Evolutionary conservation across 2,888 invertebrate species (phyloP).

Genomic region (Eilema griseolum): DNA sequence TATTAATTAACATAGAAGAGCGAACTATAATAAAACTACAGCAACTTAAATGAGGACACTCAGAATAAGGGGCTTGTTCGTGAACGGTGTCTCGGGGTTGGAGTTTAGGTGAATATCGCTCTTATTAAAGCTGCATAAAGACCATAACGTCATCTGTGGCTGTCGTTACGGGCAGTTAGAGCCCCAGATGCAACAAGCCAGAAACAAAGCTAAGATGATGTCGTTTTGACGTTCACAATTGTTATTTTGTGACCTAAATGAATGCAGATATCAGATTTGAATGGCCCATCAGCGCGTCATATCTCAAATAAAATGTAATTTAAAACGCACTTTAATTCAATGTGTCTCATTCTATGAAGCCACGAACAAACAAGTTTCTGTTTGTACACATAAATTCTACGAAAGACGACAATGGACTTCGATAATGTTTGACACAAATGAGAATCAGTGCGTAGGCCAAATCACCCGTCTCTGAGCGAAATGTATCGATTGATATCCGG

Average conservation of each 20-base stretch:
- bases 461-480: conserved; percentile 21
- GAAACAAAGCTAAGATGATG: not conserved
- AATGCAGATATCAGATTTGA: not conserved
- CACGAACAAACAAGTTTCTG: conserved; percentile 9
- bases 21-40: no score
- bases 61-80: no score
- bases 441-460: conserved; percentile 37
- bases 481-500: not conserved
- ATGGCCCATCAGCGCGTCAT: not conserved
- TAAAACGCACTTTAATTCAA: conserved; percentile 8
- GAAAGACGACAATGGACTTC: conserved; percentile 19
- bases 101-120: no score
- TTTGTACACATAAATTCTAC: conserved; percentile 39
- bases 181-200: not conserved
- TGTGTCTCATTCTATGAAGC: conserved; percentile 16
- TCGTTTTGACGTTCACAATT: not conserved
- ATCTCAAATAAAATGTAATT: not conserved
- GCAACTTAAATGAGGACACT: no score
- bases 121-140: no score
- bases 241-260: not conserved
- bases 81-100: no score
- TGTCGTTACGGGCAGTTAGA: no score
- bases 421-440: conserved; percentile 29
- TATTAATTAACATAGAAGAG: no score
- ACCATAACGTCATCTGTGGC: no score